Evolutionary conservation across 2,888 invertebrate genomes (phyloP), one percentile per base, ranked within the genome.

Genomic region (Eucera pruinosa): DNA sequence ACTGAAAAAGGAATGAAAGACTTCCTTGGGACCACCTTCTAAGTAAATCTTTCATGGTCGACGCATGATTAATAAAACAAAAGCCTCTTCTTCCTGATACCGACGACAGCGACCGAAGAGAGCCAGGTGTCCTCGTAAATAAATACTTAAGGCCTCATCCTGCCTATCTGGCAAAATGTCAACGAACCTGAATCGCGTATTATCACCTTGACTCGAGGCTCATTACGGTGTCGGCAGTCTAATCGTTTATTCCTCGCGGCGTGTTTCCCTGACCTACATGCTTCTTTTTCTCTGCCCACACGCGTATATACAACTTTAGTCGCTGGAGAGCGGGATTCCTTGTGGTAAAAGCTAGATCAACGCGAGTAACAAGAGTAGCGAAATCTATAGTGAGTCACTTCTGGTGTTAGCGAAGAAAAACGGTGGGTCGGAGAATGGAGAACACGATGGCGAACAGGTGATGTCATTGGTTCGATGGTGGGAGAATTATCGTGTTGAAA

Each of bases 181-280:
- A 71, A 77, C 78, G 83, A 73, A 80, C 83, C 54, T 58, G 73
- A 20, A 50, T 47, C 36, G 43, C 54, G 54, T 47, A 57, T 72
- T 66, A 81, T 80, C 72, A 82, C 85, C 85, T 85, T 85, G 85
- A 82, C 73, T 85, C 65, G 61, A 39, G 25, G 74, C 73, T 79
- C 74, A 57, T 78, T 77, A 76, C 70, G 36, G 13, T 43, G 47
- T 50, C 6, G 47, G 20, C 50, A 33, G 80, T 81, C 80, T 85
- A 85, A 80, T 86, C 76, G 81, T 55, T 62, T 72, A 83, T 78
- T 86, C 81, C 62, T 68, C 62, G 72, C 72, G 39, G 27, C 55
- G 75, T 73, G 77, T 86, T 85, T 86, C 86, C 87, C 87, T 86
- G 86, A 87, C 86, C 86, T 79, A 82, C 64, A 86, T 86, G 71